These are phyloP conservation scores for Picus viridis DNA, from an alignment of 2,797 vertebrate genomes.

Conservation along the genomic window DNA sequence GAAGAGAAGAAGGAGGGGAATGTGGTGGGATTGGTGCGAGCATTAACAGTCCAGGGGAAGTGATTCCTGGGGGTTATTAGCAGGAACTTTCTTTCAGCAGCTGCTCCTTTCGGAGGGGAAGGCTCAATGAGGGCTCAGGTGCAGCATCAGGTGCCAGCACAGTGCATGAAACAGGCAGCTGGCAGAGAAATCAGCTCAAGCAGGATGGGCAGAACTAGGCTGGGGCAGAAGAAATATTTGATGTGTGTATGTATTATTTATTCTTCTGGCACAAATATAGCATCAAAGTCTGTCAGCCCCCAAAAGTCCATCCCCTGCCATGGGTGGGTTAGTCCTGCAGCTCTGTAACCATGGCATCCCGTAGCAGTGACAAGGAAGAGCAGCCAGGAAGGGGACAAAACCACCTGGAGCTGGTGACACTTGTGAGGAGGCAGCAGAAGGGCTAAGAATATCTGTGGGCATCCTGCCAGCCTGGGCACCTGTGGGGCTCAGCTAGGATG, in stretches of 20 bases:
- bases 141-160: neutral
- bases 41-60: neutral
- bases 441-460: neutral
- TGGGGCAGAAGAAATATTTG: neutral
- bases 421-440: neutral
- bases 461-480: conserved; percentile 14
- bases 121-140: conserved; percentile 4
- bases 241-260: conserved; percentile 57
- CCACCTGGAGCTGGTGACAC: neutral
- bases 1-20: neutral
- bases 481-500: neutral
- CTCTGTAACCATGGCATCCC: neutral
- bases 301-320: neutral
- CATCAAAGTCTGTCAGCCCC: conserved; percentile 23
- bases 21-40: neutral
- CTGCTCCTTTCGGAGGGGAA: neutral
- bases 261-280: conserved; percentile 46
- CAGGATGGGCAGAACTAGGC: conserved; percentile 22
- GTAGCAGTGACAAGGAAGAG: neutral
- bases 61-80: neutral
- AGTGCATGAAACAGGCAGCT: neutral
- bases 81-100: neutral
- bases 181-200: neutral
- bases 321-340: neutral
- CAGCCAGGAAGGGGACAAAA: neutral